phyloP scores from a whole-genome alignment of 2,888 invertebrate species.

The Petrolisthes manimaculis region DNA sequence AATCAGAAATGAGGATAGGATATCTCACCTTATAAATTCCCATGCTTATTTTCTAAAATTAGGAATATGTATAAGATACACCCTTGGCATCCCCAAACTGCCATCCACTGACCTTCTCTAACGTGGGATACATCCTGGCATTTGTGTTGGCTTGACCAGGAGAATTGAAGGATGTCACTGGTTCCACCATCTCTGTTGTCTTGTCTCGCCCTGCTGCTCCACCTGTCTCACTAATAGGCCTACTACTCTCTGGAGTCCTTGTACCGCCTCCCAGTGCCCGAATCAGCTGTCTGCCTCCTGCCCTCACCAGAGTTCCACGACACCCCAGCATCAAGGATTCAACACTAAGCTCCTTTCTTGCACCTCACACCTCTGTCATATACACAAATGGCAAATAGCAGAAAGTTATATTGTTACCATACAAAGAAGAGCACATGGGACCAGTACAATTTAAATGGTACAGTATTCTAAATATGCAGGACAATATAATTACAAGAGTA shows the following conservation, averaged over 20 bases:
- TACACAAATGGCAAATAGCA: no score
- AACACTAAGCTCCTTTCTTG: no score
- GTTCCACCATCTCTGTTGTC: background rate
- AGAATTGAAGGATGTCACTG: background rate
- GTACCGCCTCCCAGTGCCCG: slow-evolving; percentile 25
- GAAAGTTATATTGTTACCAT: no score
- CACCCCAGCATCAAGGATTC: slow-evolving; percentile 41
- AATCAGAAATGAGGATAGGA: no score
- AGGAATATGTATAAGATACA: no score
- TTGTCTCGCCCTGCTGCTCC: background rate
- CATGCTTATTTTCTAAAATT: background rate
- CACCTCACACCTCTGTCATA: no score
- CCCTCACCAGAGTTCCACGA: slow-evolving; percentile 42
- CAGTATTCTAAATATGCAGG: no score
- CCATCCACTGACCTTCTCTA: slow-evolving; percentile 37
- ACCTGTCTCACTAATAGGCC: background rate
- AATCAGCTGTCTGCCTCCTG: slow-evolving; percentile 46
- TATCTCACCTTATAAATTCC: background rate
- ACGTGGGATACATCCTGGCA: slow-evolving; percentile 21
- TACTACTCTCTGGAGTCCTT: background rate
- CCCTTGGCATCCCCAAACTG: background rate
- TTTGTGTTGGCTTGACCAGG: slow-evolving; percentile 21
- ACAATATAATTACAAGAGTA: no score
- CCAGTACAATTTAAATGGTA: no score
- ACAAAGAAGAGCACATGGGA: no score